Base-by-base conservation (phyloP, 2,888 invertebrate species). In the Synergus umbraculus region DNA sequence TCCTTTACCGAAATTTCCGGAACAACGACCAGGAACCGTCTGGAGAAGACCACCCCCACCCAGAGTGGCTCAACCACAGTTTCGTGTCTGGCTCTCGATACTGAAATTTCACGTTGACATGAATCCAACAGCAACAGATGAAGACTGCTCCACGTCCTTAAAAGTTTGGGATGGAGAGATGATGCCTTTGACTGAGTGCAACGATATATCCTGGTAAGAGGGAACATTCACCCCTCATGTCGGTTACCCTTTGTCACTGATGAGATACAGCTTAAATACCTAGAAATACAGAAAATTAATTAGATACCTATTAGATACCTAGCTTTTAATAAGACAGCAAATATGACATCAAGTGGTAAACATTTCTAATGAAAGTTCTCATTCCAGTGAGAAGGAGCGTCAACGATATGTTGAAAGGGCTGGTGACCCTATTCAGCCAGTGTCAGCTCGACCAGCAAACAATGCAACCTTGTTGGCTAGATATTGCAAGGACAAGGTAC, bases 71-170 rank as follows among this genome's bases (percentile, higher is more conserved):
- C 92, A 94, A 77, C 93, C 95, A 7, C 94, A 97, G 83, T 97
- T 96, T 90, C 94, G 96, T 85, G 96, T 97, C 8, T 97, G 97
- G 97, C 94, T 97, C 85, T 97, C 97, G 8, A 95, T 97, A 87
- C 93, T 97, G 85, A 97, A 97, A 93, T 97, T 97, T 92, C 96
- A 97, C 93, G 95, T 96, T 85, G 95, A 95, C 84, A 94, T 94
- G 79, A 94, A 94, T 88, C 94, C 95, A 9, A 94, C 95, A 87
- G 94, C 95, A 85, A 91, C 92, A 83, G 95, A 96, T 88, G 96
- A 96, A 91, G 95, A 96, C 86, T 97, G 97, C 91, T 95, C 96
- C 64, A 97, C 97, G 83, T 96, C 96, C 93, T 93, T 97, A 87
- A 96, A 97, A 93, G 95, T 97, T 86, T 97, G 97, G 97, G 97